Percentiles rank a stretch among this genome's conserved stretches.
phyloP scores from a whole-genome alignment of 2,888 invertebrate genomes.

The Mayetiola destructor region DNA sequence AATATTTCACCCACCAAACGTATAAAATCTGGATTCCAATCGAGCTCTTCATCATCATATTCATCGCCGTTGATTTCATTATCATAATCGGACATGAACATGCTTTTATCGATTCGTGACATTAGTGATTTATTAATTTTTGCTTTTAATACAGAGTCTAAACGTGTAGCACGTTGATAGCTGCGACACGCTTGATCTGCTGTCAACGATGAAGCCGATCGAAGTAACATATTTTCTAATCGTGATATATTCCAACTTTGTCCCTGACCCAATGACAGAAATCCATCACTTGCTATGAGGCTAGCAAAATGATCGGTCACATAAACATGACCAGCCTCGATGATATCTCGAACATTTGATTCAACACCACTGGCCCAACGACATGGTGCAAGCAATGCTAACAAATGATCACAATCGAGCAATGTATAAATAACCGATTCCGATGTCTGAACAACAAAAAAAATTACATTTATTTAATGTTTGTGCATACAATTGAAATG shows the following conservation, averaged over 20 bases:
- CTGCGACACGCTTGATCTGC: conserved; percentile 73
- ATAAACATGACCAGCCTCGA: conserved; percentile 67
- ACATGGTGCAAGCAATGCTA: conserved; percentile 59
- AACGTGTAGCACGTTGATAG: conserved; percentile 39
- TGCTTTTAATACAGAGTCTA: conserved; percentile 33
- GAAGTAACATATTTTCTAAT: conserved; percentile 63
- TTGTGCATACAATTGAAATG: background rate
- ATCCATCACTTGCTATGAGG: conserved; percentile 53
- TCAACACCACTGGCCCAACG: conserved; percentile 64
- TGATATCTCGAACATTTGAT: conserved; percentile 59
- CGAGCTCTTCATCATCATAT: conserved; percentile 34
- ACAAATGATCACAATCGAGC: conserved; percentile 67
- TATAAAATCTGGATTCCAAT: conserved; percentile 41
- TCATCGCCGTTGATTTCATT: conserved; percentile 22
- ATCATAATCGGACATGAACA: conserved; percentile 26
- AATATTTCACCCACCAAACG: conserved; percentile 48
- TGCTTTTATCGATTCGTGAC: conserved; percentile 24
- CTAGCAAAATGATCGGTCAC: conserved; percentile 59
- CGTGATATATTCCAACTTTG: conserved; percentile 58
- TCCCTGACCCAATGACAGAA: conserved; percentile 52
- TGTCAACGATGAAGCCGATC: conserved; percentile 62
- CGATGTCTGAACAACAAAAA: conserved; percentile 39
- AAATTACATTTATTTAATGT: background rate
- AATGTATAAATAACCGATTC: conserved; percentile 73
- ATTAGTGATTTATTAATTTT: conserved; percentile 34